phyloP scores from a whole-genome alignment of 2,113 vertebrate genomes.

The Theristicus caerulescens region DNA sequence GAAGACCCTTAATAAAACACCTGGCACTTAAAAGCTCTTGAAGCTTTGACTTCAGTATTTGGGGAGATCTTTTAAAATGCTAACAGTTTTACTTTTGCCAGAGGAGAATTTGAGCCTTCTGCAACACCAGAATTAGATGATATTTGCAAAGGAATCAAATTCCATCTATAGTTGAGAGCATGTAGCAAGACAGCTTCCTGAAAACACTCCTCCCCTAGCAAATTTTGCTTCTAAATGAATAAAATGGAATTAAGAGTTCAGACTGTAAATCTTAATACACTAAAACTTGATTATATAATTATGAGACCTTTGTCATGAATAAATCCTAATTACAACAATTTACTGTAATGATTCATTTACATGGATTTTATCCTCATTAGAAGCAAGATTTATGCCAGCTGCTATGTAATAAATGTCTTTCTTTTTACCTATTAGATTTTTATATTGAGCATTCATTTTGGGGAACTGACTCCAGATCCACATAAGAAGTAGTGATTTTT shows the following conservation, averaged over 20 bases:
- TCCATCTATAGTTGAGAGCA: neutral
- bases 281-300: constrained; percentile 12
- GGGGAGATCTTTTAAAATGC: neutral
- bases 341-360: constrained; percentile 43
- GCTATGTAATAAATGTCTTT: neutral
- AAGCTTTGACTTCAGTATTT: neutral
- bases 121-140: neutral
- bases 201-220: neutral
- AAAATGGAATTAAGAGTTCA: constrained; percentile 22
- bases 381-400: constrained; percentile 20
- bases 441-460: neutral
- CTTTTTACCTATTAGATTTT: constrained; percentile 16
- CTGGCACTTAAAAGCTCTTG: neutral
- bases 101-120: neutral
- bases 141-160: neutral
- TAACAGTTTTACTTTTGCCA: neutral
- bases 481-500: neutral
- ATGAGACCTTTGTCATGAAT: constrained; percentile 28
- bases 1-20: neutral
- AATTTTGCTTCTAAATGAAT: constrained; percentile 13
- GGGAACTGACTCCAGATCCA: neutral
- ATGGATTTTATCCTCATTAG: constrained; percentile 37
- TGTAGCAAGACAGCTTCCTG: neutral
- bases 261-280: constrained; percentile 3
- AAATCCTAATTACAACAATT: constrained; percentile 51